Percentiles rank a stretch among this genome's conserved stretches.
phyloP scores from a whole-genome alignment of 2,888 invertebrate genomes.

The Cantharis rustica region DNA sequence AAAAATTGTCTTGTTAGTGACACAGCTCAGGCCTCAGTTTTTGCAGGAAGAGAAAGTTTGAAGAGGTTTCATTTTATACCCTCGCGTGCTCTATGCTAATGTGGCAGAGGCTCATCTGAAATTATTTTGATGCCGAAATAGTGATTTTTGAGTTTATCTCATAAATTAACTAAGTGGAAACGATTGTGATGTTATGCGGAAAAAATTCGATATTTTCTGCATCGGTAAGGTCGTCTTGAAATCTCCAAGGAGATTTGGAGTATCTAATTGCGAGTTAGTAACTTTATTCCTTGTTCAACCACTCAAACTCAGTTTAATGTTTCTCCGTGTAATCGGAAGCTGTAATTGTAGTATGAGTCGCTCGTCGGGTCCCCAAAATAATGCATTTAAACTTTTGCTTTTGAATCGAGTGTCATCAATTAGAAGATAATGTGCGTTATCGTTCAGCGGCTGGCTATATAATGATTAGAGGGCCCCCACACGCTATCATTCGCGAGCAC shows the following conservation, averaged over 20 bases:
- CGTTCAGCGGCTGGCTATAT: constrained; percentile 39
- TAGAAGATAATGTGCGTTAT: constrained; percentile 48
- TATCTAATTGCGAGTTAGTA: constrained; percentile 19
- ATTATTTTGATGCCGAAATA: background rate
- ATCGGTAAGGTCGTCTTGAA: background rate
- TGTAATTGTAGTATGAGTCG: background rate
- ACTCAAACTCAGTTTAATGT: background rate
- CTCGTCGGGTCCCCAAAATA: background rate
- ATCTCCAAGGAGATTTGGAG: constrained; percentile 10
- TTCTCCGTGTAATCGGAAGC: background rate
- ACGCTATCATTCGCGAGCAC: constrained; percentile 36
- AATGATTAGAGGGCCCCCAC: constrained; percentile 31
- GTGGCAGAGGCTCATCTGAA: background rate
- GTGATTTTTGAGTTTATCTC: background rate
- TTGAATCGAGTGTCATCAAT: constrained; percentile 45
- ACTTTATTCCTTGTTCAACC: constrained; percentile 3
- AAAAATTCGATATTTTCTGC: background rate
- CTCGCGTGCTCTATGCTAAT: background rate
- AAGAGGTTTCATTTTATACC: background rate
- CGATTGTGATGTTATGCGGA: background rate
- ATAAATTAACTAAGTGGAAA: background rate
- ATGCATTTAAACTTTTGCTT: constrained; percentile 12
- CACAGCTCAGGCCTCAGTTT: background rate
- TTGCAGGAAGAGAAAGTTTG: background rate
- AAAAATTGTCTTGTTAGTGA: background rate